Evolutionary conservation across 2,888 invertebrate species (phyloP).

Genomic region (Athalia rosae): DNA sequence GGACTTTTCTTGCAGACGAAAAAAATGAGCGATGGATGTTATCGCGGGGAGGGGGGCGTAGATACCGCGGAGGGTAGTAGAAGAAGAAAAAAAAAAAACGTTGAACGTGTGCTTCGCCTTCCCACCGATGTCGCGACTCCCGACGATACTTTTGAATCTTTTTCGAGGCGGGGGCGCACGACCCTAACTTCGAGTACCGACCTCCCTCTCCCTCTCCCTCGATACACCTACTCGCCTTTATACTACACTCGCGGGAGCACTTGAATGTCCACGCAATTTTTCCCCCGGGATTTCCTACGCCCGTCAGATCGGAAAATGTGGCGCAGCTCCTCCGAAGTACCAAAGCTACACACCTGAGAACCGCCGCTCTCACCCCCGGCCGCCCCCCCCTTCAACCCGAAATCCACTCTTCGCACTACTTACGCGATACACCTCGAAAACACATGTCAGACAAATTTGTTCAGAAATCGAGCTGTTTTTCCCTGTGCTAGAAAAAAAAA

Average conservation of each 20-base stretch:
- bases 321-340: background rate
- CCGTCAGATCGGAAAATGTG: conserved; percentile 13
- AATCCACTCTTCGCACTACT: too few relatives aligned
- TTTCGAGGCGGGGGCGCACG: background rate
- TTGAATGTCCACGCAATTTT: conserved; percentile 33
- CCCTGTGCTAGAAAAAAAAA: too few relatives aligned
- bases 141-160: conserved; percentile 27
- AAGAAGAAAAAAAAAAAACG: background rate
- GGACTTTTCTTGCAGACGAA: too few relatives aligned
- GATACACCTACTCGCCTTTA: background rate
- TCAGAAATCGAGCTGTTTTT: too few relatives aligned
- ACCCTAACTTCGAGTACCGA: background rate
- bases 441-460: background rate
- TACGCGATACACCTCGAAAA: background rate
- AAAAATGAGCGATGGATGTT: too few relatives aligned
- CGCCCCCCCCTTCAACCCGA: too few relatives aligned
- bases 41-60: too few relatives aligned
- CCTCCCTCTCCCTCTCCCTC: background rate
- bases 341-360: conserved; percentile 34
- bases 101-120: background rate
- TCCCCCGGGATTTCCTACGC: conserved; percentile 8
- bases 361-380: background rate
- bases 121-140: background rate
- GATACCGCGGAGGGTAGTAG: background rate
- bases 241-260: conserved; percentile 16